A percentile compares a stretch with the other conserved stretches of the same genome.
These are phyloP conservation scores for human (Homo sapiens) DNA, from an alignment of 2,113 vertebrate genomes.

Conservation along the genomic window GRCh38 chr13:25069001-25069500, in stretches of 20 bases:
- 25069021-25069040: fast-evolving
- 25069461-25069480: too few relatives aligned
- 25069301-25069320: neutral
- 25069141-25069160: neutral
- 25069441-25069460: too few relatives aligned
- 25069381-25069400: too few relatives aligned
- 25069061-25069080: neutral
- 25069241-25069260: neutral
- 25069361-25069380: neutral
- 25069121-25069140: too few relatives aligned
- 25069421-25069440: too few relatives aligned
- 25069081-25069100: neutral
- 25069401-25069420: too few relatives aligned
- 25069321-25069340: neutral
- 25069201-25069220: too few relatives aligned
- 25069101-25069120: neutral
- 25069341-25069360: neutral
- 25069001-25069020: neutral
- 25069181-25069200: neutral
- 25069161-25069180: neutral
- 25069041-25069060: neutral
- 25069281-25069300: neutral
- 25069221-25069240: too few relatives aligned
- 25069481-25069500: too few relatives aligned
- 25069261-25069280: neutral